Evolutionary conservation across 2,797 vertebrate genomes (phyloP).

Genomic region (Octomys mimax): DNA sequence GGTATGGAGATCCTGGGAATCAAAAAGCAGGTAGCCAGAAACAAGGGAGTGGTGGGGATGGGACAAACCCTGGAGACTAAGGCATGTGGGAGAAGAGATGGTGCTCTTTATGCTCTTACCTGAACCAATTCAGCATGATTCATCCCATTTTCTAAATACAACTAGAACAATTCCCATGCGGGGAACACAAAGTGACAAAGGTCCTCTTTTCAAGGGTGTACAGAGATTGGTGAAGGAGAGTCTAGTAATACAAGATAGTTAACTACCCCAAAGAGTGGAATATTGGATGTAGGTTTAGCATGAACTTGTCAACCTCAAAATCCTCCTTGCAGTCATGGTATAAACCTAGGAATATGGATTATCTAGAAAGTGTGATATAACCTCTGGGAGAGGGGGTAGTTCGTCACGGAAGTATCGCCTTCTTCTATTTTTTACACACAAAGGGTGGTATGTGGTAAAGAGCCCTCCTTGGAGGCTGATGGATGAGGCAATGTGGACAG

Average conservation of each 20-base stretch:
- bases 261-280: neutral
- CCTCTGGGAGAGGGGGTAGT: too few relatives aligned
- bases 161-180: neutral
- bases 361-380: neutral
- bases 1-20: neutral
- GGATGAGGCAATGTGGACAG: neutral
- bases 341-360: too few relatives aligned
- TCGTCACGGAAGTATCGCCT: fast-evolving
- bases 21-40: neutral
- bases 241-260: neutral
- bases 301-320: neutral
- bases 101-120: neutral
- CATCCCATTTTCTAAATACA: neutral
- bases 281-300: neutral
- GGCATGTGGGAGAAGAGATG: neutral
- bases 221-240: neutral
- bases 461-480: neutral
- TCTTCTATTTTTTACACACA: neutral
- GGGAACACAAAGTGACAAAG: neutral
- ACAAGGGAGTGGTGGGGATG: neutral
- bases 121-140: neutral
- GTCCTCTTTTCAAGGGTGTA: neutral
- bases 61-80: neutral
- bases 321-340: neutral
- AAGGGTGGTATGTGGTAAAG: neutral